Evolutionary conservation across 2,888 invertebrate species (phyloP), one percentile per base, ranked within the genome.

Genomic region (Erebia epiphron): DNA sequence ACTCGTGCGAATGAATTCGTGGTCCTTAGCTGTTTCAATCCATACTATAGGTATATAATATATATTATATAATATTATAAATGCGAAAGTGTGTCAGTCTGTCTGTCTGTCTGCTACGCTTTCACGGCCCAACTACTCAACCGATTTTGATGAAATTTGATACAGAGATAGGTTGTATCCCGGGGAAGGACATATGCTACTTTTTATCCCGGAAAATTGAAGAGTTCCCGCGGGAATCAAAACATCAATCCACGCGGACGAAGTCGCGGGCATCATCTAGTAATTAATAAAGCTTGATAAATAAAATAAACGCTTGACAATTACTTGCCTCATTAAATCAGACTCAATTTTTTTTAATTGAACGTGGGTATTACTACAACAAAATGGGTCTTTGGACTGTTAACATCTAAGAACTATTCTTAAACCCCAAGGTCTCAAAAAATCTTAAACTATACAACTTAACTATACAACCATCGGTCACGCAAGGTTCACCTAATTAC

Each of bases 381-480:
- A 16, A 35, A 35, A 35, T 54, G 18, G 54, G 54, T 54, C 54
- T 54, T 18, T 54, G 18, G 54, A 16, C 18, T 16, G 10, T 54
- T 61, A 21, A 21, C 46, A 49, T 49, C 14, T 49, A 49, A 61
- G 21, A 11, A 21, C 21, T 7, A 49, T 21, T 49, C 14, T 46
- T 21, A 21, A 62, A 49, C 2, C 49, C 46, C 49, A 62, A 62
- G 62, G 62, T 49, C 16, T 49, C 18, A 3, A 13, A 21, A 21
- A 62, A 46, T 49, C 21, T 49, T 46, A 61, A 61, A 21, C 61
- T 61, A 46, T 43, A 43, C 8, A 46, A 61, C 18, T 60, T 60
- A 60, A 41, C n/a, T 16, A 18, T 11, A 54, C 54, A 54, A 54
- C 3, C 54, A 41, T 60, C 16, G 9, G n/a, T 60, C 60, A 60